These are phyloP conservation scores for Anguilla japonica DNA, from an alignment of 2,113 vertebrate genomes.

Conservation along the genomic window DNA sequence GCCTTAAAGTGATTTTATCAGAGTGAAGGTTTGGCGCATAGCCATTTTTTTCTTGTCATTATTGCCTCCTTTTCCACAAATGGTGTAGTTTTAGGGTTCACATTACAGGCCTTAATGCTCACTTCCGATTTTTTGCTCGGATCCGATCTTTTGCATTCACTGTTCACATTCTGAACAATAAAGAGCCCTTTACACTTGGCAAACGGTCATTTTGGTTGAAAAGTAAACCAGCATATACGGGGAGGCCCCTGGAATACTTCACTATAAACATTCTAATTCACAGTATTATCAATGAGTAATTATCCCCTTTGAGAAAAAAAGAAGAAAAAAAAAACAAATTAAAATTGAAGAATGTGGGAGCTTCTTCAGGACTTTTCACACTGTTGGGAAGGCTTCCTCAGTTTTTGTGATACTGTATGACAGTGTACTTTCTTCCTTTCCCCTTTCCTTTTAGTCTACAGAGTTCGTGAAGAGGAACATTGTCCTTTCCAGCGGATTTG, in stretches of 20 bases:
- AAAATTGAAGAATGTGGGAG: background rate
- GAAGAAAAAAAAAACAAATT: background rate
- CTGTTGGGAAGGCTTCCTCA: background rate
- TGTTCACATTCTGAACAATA: too few relatives aligned
- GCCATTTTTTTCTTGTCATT: background rate
- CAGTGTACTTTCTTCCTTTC: background rate
- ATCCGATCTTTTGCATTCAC: too few relatives aligned
- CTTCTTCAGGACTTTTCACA: too few relatives aligned
- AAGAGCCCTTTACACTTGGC: too few relatives aligned
- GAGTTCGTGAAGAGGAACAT: slow-evolving; percentile 97
- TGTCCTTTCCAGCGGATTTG: slow-evolving; percentile 90
- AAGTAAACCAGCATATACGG: too few relatives aligned
- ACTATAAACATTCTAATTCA: too few relatives aligned
- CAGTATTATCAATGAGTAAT: too few relatives aligned
- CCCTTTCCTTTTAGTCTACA: slow-evolving; percentile 78
- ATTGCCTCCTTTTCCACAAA: background rate
- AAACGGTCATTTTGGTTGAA: too few relatives aligned
- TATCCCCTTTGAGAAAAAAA: too few relatives aligned
- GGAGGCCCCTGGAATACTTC: too few relatives aligned
- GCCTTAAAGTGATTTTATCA: background rate
- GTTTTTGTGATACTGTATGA: background rate
- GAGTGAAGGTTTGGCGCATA: background rate
- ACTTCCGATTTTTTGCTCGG: too few relatives aligned
- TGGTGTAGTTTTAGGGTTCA: background rate
- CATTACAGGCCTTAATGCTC: too few relatives aligned